Base-by-base conservation (phyloP, 2,797 vertebrate genomes). In the Argya squamiceps region DNA sequence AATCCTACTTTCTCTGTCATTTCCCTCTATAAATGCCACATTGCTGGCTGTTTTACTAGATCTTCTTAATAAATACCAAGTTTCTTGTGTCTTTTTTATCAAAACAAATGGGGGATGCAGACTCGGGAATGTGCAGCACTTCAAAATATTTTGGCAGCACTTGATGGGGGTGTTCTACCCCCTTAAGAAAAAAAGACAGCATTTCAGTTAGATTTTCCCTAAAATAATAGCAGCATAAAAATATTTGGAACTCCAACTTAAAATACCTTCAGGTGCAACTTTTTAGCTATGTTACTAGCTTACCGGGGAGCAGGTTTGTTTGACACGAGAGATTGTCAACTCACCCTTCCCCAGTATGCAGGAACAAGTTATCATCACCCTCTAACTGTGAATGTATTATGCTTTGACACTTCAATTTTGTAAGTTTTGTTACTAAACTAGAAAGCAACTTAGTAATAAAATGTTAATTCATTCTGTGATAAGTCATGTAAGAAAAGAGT, bases 131-230 rank as follows among this genome's bases (percentile, higher is more conserved):
- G 24, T 10, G 15, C 8, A 73, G 11, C 12, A n/a, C 13, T 78
- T 43, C 0, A 29, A 52, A 60, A 19, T 74, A 49, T 52, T 89
- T 39, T 60, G 44, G 44, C 14, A 62, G 11, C 13, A 39, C 12
- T 58, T 49, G 17, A 50, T 12, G 4, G 23, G 6, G 29, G 10
- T n/a, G n/a, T n/a, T n/a, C n/a, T n/a, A n/a, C n/a, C 0, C 14
- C 10, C 15, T 21, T 22, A 49, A 36, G 24, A 49, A 67, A 60
- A 68, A 47, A 43, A 20, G 2, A 4, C 15, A 64, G 11, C 44
- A 8, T 30, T 75, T 75, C 13, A 41, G 3, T 39, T 49, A 55
- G 10, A 10, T 32, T 69, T 76, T 50, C 29, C 12, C 20, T 23
- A 34, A 16, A 78, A 74, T 55, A 34, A 14, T 19, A 80, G 58